Conservation (phyloP, 2,113 vertebrate genomes). For the Microtus ochrogaster region DNA sequence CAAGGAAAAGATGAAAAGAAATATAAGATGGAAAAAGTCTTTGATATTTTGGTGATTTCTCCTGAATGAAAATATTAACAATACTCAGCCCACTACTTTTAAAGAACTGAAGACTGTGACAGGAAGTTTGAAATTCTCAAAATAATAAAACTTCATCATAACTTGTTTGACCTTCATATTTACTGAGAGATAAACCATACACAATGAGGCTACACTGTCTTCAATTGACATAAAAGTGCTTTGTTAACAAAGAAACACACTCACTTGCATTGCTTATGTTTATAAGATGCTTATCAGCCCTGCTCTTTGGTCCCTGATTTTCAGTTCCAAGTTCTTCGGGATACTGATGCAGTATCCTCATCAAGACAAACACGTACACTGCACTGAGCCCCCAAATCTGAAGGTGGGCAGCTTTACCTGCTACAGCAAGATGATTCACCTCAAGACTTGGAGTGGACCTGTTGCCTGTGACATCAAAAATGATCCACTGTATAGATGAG, state of each 20-base stretch:
- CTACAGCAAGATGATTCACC: neutral
- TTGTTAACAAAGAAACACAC: neutral
- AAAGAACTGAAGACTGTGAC: neutral
- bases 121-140: neutral
- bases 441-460: neutral
- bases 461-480: neutral
- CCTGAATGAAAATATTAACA: neutral
- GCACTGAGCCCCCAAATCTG: neutral
- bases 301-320: neutral
- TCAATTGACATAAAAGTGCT: neutral
- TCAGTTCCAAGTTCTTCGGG: too few species aligned
- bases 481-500: neutral
- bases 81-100: neutral
- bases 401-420: neutral
- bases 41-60: slow-evolving; percentile 45
- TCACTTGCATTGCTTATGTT: neutral
- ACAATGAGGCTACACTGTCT: neutral
- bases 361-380: too few species aligned
- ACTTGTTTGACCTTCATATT: neutral
- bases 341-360: neutral
- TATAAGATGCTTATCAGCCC: neutral
- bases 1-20: slow-evolving; percentile 69
- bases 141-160: neutral
- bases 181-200: neutral
- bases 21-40: slow-evolving; percentile 62